Conservation (phyloP, 2,113 vertebrate genomes). For the Nerophis lumbriciformis region DNA sequence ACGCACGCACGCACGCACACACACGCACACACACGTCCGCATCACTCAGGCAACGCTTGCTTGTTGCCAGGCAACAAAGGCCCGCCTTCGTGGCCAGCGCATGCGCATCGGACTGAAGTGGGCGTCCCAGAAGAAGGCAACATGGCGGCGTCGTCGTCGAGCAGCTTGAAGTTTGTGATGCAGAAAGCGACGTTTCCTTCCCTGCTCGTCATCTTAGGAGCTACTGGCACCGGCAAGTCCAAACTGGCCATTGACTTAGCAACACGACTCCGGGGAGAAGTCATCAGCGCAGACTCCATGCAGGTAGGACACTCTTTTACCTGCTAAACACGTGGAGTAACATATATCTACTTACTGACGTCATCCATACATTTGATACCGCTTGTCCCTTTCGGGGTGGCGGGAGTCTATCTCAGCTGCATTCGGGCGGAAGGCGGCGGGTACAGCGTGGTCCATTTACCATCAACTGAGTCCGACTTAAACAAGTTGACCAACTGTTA, state of each 20-base stretch:
- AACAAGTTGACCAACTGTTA: too few relatives aligned
- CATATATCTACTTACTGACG: too few relatives aligned
- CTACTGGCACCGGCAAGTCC: constrained; percentile 89
- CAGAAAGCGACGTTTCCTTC: constrained; percentile 57
- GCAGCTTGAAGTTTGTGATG: constrained; percentile 41
- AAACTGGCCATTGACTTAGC: constrained; percentile 86
- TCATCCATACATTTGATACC: too few relatives aligned
- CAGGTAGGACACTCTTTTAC: constrained; percentile 73
- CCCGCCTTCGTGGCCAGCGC: constrained; percentile 39
- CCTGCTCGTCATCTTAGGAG: constrained; percentile 85
- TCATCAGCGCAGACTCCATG: constrained; percentile 94
- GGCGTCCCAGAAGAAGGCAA: constrained; percentile 16
- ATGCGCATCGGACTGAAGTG: constrained; percentile 38
- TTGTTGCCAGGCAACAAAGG: constrained; percentile 57
- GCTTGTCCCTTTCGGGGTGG: too few relatives aligned
- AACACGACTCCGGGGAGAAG: constrained; percentile 79
- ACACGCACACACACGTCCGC: too few relatives aligned
- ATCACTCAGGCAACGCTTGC: constrained; percentile 46
- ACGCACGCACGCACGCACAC: too few relatives aligned
- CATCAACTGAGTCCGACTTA: too few relatives aligned
- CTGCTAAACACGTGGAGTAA: too few relatives aligned
- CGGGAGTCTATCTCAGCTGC: too few relatives aligned
- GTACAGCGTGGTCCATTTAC: too few relatives aligned
- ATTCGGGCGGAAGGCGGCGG: too few relatives aligned
- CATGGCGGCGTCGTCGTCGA: constrained; percentile 73